A percentile compares a stretch with the other conserved stretches of the same genome.
Evolutionary conservation across 2,888 invertebrate genomes (phyloP).

Genomic region (Caenorhabditis drosophilae): DNA sequence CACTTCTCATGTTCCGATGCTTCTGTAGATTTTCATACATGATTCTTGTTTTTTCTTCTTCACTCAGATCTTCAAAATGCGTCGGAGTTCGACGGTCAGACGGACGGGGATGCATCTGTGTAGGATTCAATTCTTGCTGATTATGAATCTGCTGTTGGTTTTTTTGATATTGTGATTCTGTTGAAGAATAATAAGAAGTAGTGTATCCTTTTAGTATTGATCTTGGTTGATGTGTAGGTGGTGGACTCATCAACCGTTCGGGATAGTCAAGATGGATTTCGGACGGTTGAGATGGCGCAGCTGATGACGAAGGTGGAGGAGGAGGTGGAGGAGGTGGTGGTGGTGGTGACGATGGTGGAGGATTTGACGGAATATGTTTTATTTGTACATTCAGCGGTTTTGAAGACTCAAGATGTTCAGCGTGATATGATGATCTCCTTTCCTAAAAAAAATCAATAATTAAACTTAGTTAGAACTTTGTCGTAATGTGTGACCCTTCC

Average conservation of each 20-base stretch:
- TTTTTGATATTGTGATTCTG: constrained; percentile 17
- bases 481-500: neutral
- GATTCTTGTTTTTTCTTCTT: constrained; percentile 53
- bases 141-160: neutral
- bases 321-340: constrained; percentile 37
- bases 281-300: constrained; percentile 1
- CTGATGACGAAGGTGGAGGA: constrained; percentile 3
- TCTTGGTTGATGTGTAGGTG: constrained; percentile 47
- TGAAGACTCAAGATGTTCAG: constrained; percentile 8
- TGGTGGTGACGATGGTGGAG: constrained; percentile 10
- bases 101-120: constrained; percentile 42
- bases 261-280: constrained; percentile 47
- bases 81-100: constrained; percentile 43
- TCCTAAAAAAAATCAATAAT: constrained; percentile 29
- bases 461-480: too few relatives aligned
- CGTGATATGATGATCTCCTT: constrained; percentile 44
- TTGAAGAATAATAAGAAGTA: constrained; percentile 8
- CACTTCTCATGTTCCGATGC: constrained; percentile 48
- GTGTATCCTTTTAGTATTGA: constrained; percentile 44
- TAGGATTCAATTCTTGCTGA: constrained; percentile 13
- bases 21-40: constrained; percentile 65
- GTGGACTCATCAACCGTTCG: constrained; percentile 61
- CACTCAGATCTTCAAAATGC: constrained; percentile 53
- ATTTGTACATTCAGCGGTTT: neutral
- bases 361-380: too few relatives aligned